These are phyloP conservation scores for Tor tambroides DNA, from an alignment of 2,113 vertebrate species.

Conservation along the genomic window DNA sequence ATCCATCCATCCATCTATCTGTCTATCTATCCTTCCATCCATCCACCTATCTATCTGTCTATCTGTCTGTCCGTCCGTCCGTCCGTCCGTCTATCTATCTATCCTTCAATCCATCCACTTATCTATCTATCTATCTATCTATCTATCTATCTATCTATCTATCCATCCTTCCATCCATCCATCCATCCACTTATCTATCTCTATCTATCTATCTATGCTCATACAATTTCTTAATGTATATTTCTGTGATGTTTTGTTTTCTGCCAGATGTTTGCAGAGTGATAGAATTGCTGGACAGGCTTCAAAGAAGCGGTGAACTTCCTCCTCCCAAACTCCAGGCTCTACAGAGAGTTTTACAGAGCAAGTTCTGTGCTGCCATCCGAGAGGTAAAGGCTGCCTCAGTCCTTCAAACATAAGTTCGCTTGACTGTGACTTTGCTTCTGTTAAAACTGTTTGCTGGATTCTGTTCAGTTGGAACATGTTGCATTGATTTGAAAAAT, in stretches of 20 bases:
- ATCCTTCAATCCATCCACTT: no score
- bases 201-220: no score
- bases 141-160: no score
- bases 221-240: no score
- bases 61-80: no score
- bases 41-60: no score
- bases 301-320: constrained; percentile 89
- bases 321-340: constrained; percentile 91
- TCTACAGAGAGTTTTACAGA: constrained; percentile 90
- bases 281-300: constrained; percentile 88
- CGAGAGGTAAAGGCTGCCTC: constrained; percentile 80
- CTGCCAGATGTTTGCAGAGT: constrained; percentile 85
- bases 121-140: no score
- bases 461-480: background rate
- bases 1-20: no score
- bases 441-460: background rate
- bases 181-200: no score
- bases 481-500: background rate
- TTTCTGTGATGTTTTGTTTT: background rate
- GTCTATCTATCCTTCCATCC: no score
- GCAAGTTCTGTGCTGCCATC: constrained; percentile 91
- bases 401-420: background rate
- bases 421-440: background rate
- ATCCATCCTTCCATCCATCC: no score
- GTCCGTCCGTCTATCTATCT: no score